Evolutionary conservation across 2,113 vertebrate species (phyloP).

Genomic region (Sterna hirundo): DNA sequence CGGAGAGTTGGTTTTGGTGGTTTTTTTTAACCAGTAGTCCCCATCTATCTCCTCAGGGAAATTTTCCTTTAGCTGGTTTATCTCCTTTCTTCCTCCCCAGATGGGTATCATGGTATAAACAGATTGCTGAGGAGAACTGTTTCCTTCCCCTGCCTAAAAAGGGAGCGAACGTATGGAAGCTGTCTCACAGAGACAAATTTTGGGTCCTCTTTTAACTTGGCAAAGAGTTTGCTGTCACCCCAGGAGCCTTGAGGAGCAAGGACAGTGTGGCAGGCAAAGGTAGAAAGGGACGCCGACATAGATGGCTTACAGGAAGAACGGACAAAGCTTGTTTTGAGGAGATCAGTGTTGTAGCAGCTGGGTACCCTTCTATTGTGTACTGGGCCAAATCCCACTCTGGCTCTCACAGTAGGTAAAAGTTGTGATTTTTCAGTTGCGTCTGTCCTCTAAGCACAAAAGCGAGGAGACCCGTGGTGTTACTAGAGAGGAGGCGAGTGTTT

Average conservation of each 20-base stretch:
- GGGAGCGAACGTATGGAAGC: not conserved
- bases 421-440: not conserved
- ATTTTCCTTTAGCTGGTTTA: not conserved
- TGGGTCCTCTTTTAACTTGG: not conserved
- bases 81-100: not conserved
- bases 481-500: not conserved
- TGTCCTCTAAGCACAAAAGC: not conserved
- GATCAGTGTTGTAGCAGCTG: not conserved
- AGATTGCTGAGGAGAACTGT: not conserved
- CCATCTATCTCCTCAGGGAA: not conserved
- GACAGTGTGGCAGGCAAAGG: not conserved
- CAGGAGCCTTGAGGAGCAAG: not conserved
- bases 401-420: not conserved
- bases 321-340: not conserved
- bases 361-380: no score
- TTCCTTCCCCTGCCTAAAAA: not conserved
- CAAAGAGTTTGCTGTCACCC: not conserved
- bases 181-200: not conserved
- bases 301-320: fast-evolving
- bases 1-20: not conserved
- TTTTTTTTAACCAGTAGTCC: not conserved
- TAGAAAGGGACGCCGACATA: not conserved
- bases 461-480: not conserved
- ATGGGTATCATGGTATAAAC: not conserved
- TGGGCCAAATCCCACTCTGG: not conserved